phyloP scores from a whole-genome alignment of 2,113 vertebrate species.

The Muntiacus muntjak region DNA sequence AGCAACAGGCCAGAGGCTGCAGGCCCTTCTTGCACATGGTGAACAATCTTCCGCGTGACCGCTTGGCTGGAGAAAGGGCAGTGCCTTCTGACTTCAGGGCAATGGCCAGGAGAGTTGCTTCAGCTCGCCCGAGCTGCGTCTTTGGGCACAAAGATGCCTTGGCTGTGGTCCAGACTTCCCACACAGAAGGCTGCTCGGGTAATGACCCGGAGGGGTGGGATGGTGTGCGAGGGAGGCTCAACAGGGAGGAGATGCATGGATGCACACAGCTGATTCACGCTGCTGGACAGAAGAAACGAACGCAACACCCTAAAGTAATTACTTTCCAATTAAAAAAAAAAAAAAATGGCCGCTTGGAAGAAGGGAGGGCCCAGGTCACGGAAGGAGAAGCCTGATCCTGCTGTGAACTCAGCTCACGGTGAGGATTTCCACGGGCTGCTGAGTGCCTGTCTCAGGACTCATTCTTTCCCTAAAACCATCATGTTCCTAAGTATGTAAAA shows the following conservation, averaged over 20 bases:
- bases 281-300: neutral
- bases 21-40: neutral
- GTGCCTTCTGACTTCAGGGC: neutral
- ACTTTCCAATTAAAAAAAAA: neutral
- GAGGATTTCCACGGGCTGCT: neutral
- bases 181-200: neutral
- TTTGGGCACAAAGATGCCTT: neutral
- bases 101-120: neutral
- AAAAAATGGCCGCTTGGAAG: neutral
- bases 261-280: neutral
- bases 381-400: neutral
- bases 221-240: neutral
- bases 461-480: neutral
- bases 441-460: too few species aligned
- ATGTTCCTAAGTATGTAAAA: neutral
- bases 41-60: neutral
- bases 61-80: neutral
- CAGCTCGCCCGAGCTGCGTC: neutral
- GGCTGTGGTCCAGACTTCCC: neutral
- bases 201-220: neutral
- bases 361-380: neutral
- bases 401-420: neutral
- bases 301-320: neutral
- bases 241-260: neutral
- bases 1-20: neutral